Evolutionary conservation across 2,888 invertebrate genomes (phyloP).

Genomic region (Ctena decussata): DNA sequence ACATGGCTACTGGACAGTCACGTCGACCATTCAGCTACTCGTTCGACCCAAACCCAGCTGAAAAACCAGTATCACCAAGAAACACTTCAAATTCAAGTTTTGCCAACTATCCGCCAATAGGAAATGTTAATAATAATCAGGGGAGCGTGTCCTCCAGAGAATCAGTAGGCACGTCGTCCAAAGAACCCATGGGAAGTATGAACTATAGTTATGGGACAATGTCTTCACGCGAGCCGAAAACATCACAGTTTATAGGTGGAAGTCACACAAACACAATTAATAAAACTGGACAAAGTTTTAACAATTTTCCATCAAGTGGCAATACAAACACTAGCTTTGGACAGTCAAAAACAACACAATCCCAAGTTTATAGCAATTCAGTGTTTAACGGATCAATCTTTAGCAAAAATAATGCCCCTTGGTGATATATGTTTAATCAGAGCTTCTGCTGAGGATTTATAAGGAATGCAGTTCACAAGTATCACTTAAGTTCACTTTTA

Average conservation of each 20-base stretch:
- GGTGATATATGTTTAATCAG: too few relatives aligned
- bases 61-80: constrained; percentile 51
- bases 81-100: constrained; percentile 52
- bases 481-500: too few relatives aligned
- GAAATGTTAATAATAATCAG: background rate
- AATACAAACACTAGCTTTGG: background rate
- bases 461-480: too few relatives aligned
- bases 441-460: too few relatives aligned
- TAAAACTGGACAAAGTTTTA: background rate
- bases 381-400: constrained; percentile 1
- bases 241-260: background rate
- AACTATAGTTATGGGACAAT: background rate
- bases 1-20: constrained; percentile 15
- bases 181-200: too few relatives aligned
- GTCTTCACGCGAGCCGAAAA: background rate
- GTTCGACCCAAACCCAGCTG: constrained; percentile 9
- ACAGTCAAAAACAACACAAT: background rate
- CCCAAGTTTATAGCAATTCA: background rate
- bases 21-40: constrained; percentile 63
- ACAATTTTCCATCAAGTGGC: background rate
- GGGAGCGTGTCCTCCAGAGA: background rate
- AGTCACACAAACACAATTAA: too few relatives aligned
- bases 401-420: background rate
- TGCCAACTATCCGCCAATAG: constrained; percentile 22
- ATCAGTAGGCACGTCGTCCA: background rate